Base-by-base conservation (phyloP, 2,113 vertebrate genomes). In the Melanostigma gelatinosum region DNA sequence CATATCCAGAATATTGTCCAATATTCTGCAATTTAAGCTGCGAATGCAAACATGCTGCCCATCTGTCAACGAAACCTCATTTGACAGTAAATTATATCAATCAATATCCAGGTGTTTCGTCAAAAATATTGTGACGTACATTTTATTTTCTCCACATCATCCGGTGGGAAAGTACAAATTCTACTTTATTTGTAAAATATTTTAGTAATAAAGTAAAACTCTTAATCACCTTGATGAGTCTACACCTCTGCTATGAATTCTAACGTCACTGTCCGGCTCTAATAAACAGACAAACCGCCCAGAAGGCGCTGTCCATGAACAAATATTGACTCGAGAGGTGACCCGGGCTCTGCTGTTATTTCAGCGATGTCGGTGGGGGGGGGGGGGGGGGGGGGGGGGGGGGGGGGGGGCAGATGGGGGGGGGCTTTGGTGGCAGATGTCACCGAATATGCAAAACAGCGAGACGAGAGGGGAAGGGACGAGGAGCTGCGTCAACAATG, bases 241-340 rank as follows among this genome's bases (percentile, higher is more conserved):
- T 46, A 22, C 50, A 54, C 50, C 55, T 58, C 27, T 3, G 36
- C 27, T 15, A 27, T 50, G 8, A 67, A 54, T 29, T n/a, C 61
- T 24, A 29, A 2, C 50, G 29, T 63, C 38, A 52, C 60, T 18
- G 22, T 38, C 67, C 16, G 1, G 29, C 72, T 73, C 65, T 40
- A 38, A 75, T 60, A 71, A 63, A 64, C 32, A 62, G 38, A 36
- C 65, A 50, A 29, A 20, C 22, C 7, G 22, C 0, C 15, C 75
- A 66, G 71, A 13, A 82, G 75, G 58, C 15, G 8, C 71, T 11
- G 58, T 55, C 74, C 80, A 61, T 78, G 62, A 79, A 67, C 84
- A 89, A 92, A 91, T 88, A 90, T 89, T 89, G 83, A 89, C 86
- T 69, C 0, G 29, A 70, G 32, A 68, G 63, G 52, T 64, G 79